Conservation (phyloP, 1,140 invertebrate genomes). For the Artemia franciscana region DNA sequence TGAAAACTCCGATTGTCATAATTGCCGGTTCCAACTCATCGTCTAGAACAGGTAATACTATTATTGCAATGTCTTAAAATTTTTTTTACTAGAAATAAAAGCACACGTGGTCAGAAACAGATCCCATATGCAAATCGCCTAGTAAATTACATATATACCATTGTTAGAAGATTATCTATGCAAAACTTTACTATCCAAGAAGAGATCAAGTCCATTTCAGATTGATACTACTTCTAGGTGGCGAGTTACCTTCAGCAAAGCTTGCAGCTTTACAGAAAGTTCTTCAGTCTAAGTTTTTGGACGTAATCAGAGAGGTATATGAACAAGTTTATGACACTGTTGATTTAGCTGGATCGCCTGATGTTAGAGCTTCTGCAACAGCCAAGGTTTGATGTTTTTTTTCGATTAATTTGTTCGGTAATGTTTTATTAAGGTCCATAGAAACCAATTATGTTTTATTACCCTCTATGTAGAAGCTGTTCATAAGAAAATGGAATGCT, state of each 20-base stretch:
- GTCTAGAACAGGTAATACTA: too few species aligned
- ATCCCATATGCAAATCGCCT: constrained; percentile 5
- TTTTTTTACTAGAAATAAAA: too few species aligned
- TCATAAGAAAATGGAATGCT: too few species aligned
- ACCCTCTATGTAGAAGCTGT: too few species aligned
- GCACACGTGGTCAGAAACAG: too few species aligned
- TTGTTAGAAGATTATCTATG: not conserved
- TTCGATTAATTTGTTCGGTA: too few species aligned
- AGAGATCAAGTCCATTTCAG: constrained; percentile 6
- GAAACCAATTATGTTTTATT: too few species aligned
- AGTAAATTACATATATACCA: constrained; percentile 7
- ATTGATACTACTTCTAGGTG: constrained; percentile 29
- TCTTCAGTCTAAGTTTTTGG: constrained; percentile 83
- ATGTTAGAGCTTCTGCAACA: constrained; percentile 82
- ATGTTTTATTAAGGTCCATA: too few species aligned
- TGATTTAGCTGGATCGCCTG: constrained; percentile 82
- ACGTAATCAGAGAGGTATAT: constrained; percentile 90
- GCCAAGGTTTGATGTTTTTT: too few species aligned
- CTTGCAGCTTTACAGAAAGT: constrained; percentile 87
- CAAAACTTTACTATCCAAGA: constrained; percentile 2
- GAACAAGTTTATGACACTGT: constrained; percentile 98
- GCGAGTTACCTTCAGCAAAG: constrained; percentile 82
- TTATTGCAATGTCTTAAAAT: too few species aligned
- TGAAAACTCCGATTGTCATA: too few species aligned
- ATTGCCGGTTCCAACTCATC: too few species aligned